A percentile compares a stretch with the other conserved stretches of the same genome.
phyloP scores from a whole-genome alignment of 2,888 invertebrate species.

The Slavum lentiscoides region DNA sequence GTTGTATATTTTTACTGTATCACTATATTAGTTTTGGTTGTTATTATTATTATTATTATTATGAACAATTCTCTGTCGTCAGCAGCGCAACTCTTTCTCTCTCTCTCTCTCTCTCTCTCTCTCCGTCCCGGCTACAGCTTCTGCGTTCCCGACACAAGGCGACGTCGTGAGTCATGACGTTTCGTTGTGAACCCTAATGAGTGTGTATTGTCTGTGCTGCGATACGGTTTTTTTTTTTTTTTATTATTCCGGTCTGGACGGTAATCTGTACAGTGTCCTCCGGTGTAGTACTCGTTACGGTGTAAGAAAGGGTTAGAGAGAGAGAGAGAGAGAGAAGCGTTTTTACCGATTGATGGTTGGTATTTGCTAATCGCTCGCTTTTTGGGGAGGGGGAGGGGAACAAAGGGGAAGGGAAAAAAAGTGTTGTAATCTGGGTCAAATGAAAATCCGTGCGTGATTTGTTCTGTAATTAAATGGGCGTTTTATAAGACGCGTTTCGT shows the following conservation, averaged over 20 bases:
- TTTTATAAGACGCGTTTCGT: constrained; percentile 1
- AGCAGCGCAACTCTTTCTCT: background rate
- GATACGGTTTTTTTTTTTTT: no score
- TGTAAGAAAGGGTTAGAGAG: background rate
- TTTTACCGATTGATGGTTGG: constrained; percentile 7
- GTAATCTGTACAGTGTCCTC: no score
- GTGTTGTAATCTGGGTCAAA: constrained; percentile 39
- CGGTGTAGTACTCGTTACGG: background rate
- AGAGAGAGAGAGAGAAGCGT: constrained; percentile 3
- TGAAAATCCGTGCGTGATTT: constrained; percentile 44
- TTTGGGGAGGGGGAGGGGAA: no score
- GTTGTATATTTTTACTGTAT: background rate
- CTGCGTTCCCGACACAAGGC: no score
- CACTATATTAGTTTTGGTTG: constrained; percentile 1
- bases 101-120: constrained; percentile 1
- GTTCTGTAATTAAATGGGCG: constrained; percentile 48
- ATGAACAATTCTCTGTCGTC: background rate
- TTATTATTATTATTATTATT: constrained; percentile 18
- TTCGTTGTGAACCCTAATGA: background rate
- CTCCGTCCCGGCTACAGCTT: background rate
- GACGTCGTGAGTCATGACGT: background rate
- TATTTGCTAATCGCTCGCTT: constrained; percentile 30
- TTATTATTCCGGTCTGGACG: constrained; percentile 11
- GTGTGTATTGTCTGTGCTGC: constrained; percentile 35
- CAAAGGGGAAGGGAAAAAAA: background rate